Evolutionary conservation across 2,113 vertebrate species (phyloP), one percentile per base, ranked within the genome.

Genomic region (Urocynchramus pylzowi): DNA sequence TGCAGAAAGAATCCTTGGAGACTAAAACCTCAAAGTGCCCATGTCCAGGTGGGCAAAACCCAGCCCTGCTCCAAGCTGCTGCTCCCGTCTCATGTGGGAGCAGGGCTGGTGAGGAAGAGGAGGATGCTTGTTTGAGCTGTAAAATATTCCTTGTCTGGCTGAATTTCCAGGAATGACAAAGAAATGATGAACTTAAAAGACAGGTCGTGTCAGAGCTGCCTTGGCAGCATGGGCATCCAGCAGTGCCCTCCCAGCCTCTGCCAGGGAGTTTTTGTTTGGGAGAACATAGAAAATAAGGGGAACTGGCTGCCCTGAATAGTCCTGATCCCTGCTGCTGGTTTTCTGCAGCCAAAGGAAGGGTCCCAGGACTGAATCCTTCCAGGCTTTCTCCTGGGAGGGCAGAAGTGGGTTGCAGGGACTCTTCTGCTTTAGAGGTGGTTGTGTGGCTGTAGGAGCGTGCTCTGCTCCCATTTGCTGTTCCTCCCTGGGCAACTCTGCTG

Each of bases 41-140:
- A 4, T 47, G 41, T 83, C 59, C 79, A n/a, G 57, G 33, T 42
- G 65, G 47, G 44, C 27, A 6, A 11, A 52, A 5, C 31, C 35
- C 52, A 35, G 44, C 64, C 67, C 67, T 37, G 8, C 27, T 42
- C 7, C 0, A 1, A 77, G 63, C 57, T 45, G 74, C 57, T 26
- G 39, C 5, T 84, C 18, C 4, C 0, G 0, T n/a, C 50, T 35
- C 6, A 0, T 3, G 28, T n/a, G 53, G 44, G 2, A 23, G 23
- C 1, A 2, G 54, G 45, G 28, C 57, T 50, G 49, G 9, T 21
- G 53, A 47, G 33, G 27, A 47, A 31, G 30, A 87, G 10, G 44
- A 75, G 7, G 39, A 47, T 5, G 27, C 37, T 30, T 8, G 0
- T 60, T 53, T 18, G 81, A 54, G 39, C 65, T 39, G 31, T 9